phyloP scores from a whole-genome alignment of 2,888 invertebrate species.

The Malthinus flaveolus region DNA sequence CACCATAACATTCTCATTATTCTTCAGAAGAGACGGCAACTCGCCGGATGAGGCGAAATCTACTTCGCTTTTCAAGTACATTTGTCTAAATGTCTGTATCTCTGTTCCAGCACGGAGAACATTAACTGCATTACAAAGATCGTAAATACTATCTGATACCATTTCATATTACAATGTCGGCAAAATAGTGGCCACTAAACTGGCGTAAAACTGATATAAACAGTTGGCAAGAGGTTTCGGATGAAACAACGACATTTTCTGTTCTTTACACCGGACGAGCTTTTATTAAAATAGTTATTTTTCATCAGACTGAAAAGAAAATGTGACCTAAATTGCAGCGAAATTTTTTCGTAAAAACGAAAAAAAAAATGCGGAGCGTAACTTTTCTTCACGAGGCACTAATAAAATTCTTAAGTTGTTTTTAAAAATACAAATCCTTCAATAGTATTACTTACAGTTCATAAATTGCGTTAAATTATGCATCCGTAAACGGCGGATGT shows the following conservation, averaged over 20 bases:
- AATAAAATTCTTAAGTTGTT: too few species aligned
- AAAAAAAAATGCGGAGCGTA: not conserved
- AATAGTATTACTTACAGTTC: slow-evolving; percentile 1
- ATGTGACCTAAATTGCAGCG: slow-evolving; percentile 5
- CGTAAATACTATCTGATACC: slow-evolving; percentile 42
- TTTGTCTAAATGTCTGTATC: slow-evolving; percentile 47
- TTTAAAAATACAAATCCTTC: too few species aligned
- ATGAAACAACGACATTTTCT: slow-evolving; percentile 11
- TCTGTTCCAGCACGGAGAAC: slow-evolving; percentile 42
- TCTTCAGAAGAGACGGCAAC: slow-evolving; percentile 42
- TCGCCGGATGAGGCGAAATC: slow-evolving; percentile 43
- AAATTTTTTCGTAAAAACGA: not conserved
- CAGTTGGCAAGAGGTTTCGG: slow-evolving; percentile 34
- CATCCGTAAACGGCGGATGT: not conserved
- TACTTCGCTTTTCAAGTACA: slow-evolving; percentile 43
- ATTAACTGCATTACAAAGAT: slow-evolving; percentile 43
- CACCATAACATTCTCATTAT: slow-evolving; percentile 56
- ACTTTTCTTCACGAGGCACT: not conserved
- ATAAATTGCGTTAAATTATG: slow-evolving; percentile 5
- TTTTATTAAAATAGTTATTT: slow-evolving; percentile 20
- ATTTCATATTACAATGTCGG: slow-evolving; percentile 38
- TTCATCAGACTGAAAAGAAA: slow-evolving; percentile 9
- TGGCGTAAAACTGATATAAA: slow-evolving; percentile 41
- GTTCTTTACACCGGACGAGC: slow-evolving; percentile 15
- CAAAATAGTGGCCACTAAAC: slow-evolving; percentile 36